phyloP scores from a whole-genome alignment of 2,888 invertebrate genomes.

The Physocephala rufipes region DNA sequence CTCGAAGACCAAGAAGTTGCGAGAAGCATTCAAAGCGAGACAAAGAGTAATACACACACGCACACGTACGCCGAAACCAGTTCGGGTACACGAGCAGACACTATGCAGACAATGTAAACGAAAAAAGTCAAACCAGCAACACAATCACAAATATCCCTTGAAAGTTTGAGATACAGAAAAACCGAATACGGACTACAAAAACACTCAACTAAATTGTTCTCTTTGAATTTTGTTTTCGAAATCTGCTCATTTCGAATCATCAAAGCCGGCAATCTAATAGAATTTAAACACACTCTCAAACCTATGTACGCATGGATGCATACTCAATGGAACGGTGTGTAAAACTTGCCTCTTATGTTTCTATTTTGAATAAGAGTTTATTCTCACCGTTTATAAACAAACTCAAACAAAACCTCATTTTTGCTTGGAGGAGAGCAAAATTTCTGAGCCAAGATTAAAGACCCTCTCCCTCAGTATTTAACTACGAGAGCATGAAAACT shows the following conservation, averaged over 20 bases:
- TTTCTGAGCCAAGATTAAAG: too few species aligned
- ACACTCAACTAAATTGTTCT: too few species aligned
- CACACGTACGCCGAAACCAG: constrained; percentile 1
- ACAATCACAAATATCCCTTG: too few species aligned
- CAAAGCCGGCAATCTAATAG: background rate
- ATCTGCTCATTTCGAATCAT: background rate
- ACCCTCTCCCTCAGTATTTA: too few species aligned
- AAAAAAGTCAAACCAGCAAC: background rate
- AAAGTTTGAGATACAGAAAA: background rate
- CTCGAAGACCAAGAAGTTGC: constrained; percentile 41
- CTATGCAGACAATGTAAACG: background rate
- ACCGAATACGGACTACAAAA: background rate
- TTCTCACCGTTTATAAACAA: too few species aligned
- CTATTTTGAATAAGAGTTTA: too few species aligned
- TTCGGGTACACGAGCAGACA: background rate
- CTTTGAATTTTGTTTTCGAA: too few species aligned
- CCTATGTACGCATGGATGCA: constrained; percentile 2
- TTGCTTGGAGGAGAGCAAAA: too few species aligned
- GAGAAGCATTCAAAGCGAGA: constrained; percentile 22
- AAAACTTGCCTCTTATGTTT: too few species aligned
- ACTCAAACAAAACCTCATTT: too few species aligned
- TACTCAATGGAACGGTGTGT: background rate
- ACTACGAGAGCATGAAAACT: too few species aligned
- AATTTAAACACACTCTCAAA: constrained; percentile 19
- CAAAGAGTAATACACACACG: background rate